phyloP scores from a whole-genome alignment of 2,113 vertebrate genomes.

The Mastomys natalensis region DNA sequence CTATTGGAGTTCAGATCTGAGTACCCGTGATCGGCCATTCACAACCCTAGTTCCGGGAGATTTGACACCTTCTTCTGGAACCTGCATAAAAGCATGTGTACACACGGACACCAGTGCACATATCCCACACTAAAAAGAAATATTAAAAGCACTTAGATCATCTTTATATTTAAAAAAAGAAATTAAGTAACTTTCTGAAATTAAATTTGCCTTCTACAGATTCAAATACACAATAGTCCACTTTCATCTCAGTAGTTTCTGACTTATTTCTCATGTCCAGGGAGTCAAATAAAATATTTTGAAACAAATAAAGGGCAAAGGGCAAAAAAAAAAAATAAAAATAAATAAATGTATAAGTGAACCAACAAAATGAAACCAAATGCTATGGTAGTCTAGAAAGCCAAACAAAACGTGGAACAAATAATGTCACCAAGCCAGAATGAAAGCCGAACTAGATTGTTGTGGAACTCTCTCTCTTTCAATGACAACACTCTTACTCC shows the following conservation, averaged over 20 bases:
- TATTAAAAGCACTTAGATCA: neutral
- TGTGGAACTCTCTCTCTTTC: neutral
- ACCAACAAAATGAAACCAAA: neutral
- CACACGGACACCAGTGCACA: rapidly evolving
- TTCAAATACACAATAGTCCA: neutral
- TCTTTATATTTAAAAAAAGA: neutral
- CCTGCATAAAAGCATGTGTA: neutral
- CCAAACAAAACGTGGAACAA: conserved; percentile 8
- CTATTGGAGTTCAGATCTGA: neutral
- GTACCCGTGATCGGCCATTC: neutral
- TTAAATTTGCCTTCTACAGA: neutral
- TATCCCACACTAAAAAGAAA: no score
- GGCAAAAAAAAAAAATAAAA: neutral
- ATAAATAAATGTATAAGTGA: neutral
- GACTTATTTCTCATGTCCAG: neutral
- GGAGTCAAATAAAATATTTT: neutral
- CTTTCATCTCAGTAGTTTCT: neutral
- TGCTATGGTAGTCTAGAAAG: neutral
- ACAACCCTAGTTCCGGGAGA: neutral
- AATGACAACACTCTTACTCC: neutral
- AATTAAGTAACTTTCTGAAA: neutral
- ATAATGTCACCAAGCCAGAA: neutral
- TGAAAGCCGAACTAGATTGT: neutral
- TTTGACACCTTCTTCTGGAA: neutral
- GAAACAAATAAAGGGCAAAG: conserved; percentile 24